Base-by-base conservation (phyloP, 2,113 vertebrate species). In the Stegostoma tigrinum region DNA sequence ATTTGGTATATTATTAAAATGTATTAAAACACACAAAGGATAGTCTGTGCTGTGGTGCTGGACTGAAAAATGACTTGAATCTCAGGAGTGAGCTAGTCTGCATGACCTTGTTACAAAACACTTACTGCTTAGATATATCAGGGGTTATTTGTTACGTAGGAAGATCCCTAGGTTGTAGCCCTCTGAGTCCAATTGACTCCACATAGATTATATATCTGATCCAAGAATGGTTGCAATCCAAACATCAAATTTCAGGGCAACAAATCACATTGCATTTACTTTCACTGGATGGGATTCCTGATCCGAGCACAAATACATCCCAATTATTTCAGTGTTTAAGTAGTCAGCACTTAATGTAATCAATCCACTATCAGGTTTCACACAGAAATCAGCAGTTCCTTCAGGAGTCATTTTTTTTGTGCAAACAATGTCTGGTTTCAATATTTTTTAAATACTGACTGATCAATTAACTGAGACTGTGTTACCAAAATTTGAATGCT, bases 1-100 rank as follows among this genome's bases (percentile, higher is more conserved):
- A 95, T 95, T 95, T 95, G 93, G 66, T 48, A 38, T 68, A 72
- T 95, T 95, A 95, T 95, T 95, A 95, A 95, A 68, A 72, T 30
- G 42, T 42, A 95, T 95, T 68, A 72, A 95, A 95, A 70, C 27
- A 68, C 66, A 30, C 93, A 72, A 45, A 42, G 66, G 93, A 24
- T 68, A 67, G n/a, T 38, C 64, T 94, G 91, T 68, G n/a, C 67
- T 70, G 67, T 48, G 93, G 67, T 30, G 67, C 42, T 93, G 34
- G 34, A 19, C 64, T 66, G 19, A 93, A 93, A 38, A 38, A 38
- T 93, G 61, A 93, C 34, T n/a, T 23, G 61, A 93, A 93, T 38
- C 89, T 66, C 89, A 93, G 34, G 61, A n/a, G 89, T 67, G 34
- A 93, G 17, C 34, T 93, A 66, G 64, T 38, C 89, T 66, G 17